Evolutionary conservation across 2,797 vertebrate genomes (phyloP), one percentile per base, ranked within the genome.

Genomic region (Basileuterus tristriatus): DNA sequence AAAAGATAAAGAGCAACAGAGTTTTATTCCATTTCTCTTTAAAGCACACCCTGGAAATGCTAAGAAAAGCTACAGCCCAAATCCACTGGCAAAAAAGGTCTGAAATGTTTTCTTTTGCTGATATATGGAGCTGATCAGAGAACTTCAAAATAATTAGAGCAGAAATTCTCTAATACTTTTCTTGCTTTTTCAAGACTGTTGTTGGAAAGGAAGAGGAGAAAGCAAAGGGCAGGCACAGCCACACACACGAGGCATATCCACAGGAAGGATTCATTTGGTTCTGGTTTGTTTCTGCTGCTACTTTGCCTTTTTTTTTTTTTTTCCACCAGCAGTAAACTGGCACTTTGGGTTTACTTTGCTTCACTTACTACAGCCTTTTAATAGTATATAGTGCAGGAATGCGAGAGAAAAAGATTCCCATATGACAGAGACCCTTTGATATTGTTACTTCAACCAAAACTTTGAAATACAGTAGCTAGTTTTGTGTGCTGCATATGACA

Each of bases 401-500:
- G 24, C 1, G 6, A 75, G 50, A 88, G 83, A 22, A 79, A 91
- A 89, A 93, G 76, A 95, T 90, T 94, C 93, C 92, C 89, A 89
- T 94, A 93, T 93, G 94, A 94, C 90, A 89, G 78, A 80, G 55
- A 63, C 64, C 46, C 71, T 96, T 96, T 96, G 93, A 96, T 92
- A 95, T 8, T 74, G 56, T 89, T 93, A 79, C 90, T 96, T 95
- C 91, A 93, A 94, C 90, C 68, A 94, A 82, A 96, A 94, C 82
- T 95, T 96, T 94, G 89, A 95, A 91, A 95, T 95, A 70, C 90
- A 91, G 79, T 89, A 83, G 87, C 87, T 95, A 62, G 55, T 64
- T 95, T 95, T 93, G 64, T 78, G 81, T 47, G 29, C 52, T 80
- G 49, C n/a, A 27, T 90, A 89, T 67, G 83, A 95, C 89, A 87